Evolutionary conservation across 2,113 vertebrate genomes (phyloP).

Genomic region (Muntiacus reevesi): DNA sequence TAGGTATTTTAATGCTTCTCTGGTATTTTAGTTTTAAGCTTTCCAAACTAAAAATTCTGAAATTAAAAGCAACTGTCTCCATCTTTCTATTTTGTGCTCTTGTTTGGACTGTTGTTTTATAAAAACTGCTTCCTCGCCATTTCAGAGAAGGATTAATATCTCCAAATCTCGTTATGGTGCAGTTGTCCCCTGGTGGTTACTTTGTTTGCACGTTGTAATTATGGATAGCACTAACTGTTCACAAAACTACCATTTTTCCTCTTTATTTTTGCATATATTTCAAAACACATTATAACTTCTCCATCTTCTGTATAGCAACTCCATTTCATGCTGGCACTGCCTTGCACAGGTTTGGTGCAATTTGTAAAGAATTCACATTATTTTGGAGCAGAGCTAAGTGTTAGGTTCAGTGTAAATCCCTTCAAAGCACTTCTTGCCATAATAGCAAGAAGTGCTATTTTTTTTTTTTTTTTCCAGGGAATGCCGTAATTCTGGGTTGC

Average conservation of each 20-base stretch:
- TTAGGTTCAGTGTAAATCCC: conserved; percentile 46
- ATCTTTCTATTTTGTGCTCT: conserved; percentile 34
- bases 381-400: conserved; percentile 15
- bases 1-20: background rate
- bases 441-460: background rate
- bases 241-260: conserved; percentile 60
- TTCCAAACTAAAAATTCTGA: background rate
- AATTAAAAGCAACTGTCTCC: background rate
- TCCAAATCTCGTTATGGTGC: conserved; percentile 65
- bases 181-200: conserved; percentile 48
- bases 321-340: background rate
- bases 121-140: conserved; percentile 55
- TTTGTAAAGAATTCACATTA: conserved; percentile 41
- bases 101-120: conserved; percentile 33
- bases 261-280: conserved; percentile 68
- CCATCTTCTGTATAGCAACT: background rate
- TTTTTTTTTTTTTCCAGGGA: background rate
- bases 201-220: conserved; percentile 70
- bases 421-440: conserved; percentile 22
- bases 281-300: conserved; percentile 53
- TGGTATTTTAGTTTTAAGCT: background rate
- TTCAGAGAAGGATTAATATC: conserved; percentile 64
- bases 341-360: conserved; percentile 1
- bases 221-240: conserved; percentile 65
- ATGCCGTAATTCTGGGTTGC: conserved; percentile 44